phyloP scores from a whole-genome alignment of 2,113 vertebrate species.

The Pimephales promelas region DNA sequence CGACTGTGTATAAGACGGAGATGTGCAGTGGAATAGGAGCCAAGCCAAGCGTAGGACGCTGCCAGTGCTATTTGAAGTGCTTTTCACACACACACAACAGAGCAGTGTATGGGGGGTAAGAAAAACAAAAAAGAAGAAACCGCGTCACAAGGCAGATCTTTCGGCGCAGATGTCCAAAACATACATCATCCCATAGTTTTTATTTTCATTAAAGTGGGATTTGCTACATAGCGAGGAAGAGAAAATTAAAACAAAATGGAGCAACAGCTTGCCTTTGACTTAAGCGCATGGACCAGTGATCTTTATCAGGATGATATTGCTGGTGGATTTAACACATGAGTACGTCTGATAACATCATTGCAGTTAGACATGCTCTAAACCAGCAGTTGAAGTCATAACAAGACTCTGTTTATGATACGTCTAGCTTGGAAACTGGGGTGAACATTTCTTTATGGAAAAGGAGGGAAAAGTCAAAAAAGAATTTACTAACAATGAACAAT shows the following conservation, averaged over 20 bases:
- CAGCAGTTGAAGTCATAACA: constrained; percentile 1
- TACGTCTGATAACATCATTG: constrained; percentile 54
- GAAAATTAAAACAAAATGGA: constrained; percentile 57
- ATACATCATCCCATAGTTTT: constrained; percentile 67
- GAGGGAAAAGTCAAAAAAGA: neutral
- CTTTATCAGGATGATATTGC: constrained; percentile 63
- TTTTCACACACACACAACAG: constrained; percentile 65
- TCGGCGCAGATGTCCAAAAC: constrained; percentile 49
- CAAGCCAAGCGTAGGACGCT: constrained; percentile 57
- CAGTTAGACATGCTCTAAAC: constrained; percentile 45
- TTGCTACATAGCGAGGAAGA: constrained; percentile 62
- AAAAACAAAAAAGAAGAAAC: constrained; percentile 61
- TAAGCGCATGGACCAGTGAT: constrained; percentile 50
- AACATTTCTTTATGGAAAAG: neutral
- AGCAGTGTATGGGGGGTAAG: constrained; percentile 53
- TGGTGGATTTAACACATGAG: constrained; percentile 61
- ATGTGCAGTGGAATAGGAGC: constrained; percentile 35
- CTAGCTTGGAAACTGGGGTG: neutral
- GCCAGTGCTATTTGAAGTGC: constrained; percentile 65
- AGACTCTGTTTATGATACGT: neutral
- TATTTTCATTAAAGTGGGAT: constrained; percentile 74
- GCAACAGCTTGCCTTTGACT: constrained; percentile 50
- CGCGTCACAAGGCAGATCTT: constrained; percentile 63
- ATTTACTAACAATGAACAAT: too few species aligned
- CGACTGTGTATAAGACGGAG: constrained; percentile 54